Evolutionary conservation across 2,888 invertebrate species (phyloP), one percentile per base, ranked within the genome.

Genomic region (Diogma glabrata): DNA sequence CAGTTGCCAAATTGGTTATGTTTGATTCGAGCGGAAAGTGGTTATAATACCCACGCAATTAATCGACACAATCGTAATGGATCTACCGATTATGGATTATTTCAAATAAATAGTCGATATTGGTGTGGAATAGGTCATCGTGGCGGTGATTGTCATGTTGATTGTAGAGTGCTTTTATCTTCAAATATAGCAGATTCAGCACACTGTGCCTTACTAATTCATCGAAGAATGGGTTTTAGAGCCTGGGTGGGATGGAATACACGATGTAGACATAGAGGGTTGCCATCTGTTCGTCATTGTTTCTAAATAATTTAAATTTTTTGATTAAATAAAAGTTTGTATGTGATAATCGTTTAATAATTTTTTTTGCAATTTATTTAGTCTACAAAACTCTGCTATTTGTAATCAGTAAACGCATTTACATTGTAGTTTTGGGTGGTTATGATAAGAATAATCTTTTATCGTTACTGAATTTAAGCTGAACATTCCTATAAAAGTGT

Each of bases 101-200:
- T 47, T 24, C 46, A 86, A 77, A 83, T 86, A 55, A 82, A 75
- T 64, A 82, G 79, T 64, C 77, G 74, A 57, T 80, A 81, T 40
- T 84, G 82, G 77, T 86, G 86, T 63, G 73, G 74, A 55, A 76
- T 77, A 54, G 80, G 78, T 7, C 71, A 75, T 30, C 72, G 72
- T 53, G 84, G 84, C 4, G 85, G 84, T 2, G 65, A 74, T 33
- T 86, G 86, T 66, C 78, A 77, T 58, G 75, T 78, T 61, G 81
- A 78, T 61, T 86, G 86, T 43, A 6, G 5, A 22, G 22, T n/a
- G 22, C 12, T 43, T 7, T 4, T 20, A 12, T 12, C 22, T 3
- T 20, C 20, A 6, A 43, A 3, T 43, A 43, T 43, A n/a, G 20
- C 3, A 12, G 22, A 20, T n/a, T 12, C 43, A 2, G 12, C 22